phyloP scores from a whole-genome alignment of 2,888 invertebrate species.

The Drosophila ochracea region DNA sequence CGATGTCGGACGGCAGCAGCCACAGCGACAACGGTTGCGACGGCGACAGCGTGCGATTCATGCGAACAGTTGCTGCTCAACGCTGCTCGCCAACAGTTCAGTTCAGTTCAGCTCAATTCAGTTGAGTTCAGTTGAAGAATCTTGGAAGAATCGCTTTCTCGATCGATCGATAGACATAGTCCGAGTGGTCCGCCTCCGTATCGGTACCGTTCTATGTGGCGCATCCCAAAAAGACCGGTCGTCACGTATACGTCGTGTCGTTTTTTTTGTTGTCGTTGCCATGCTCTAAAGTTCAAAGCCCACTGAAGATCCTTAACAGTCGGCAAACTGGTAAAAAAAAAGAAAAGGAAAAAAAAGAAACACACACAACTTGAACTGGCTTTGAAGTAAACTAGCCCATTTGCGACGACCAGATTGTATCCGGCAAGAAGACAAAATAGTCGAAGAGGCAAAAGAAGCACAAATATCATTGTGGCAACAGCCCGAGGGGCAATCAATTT shows the following conservation, averaged over 20 bases:
- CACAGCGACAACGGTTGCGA: conserved; percentile 1
- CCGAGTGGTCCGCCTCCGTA: conserved; percentile 8
- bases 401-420: neutral
- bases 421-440: neutral
- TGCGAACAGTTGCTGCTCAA: conserved; percentile 46
- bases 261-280: conserved; percentile 14
- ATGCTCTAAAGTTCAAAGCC: conserved; percentile 39
- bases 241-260: conserved; percentile 36
- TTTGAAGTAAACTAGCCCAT: conserved; percentile 18
- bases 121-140: conserved; percentile 9
- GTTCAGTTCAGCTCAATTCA: conserved; percentile 33
- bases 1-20: neutral
- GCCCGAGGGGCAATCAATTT: conserved; percentile 13
- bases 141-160: conserved; percentile 1
- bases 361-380: conserved; percentile 16
- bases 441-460: neutral
- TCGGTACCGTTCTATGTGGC: conserved; percentile 18
- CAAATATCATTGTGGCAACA: conserved; percentile 3
- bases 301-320: conserved; percentile 37
- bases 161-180: conserved; percentile 9
- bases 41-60: conserved; percentile 19
- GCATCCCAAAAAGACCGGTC: conserved; percentile 45
- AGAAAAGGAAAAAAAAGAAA: neutral
- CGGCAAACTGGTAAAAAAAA: conserved; percentile 18
- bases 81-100: conserved; percentile 49